Percentiles rank a stretch among this genome's conserved stretches.
phyloP scores from a whole-genome alignment of 1,140 invertebrate genomes.

The Bombus cullumanus region DNA sequence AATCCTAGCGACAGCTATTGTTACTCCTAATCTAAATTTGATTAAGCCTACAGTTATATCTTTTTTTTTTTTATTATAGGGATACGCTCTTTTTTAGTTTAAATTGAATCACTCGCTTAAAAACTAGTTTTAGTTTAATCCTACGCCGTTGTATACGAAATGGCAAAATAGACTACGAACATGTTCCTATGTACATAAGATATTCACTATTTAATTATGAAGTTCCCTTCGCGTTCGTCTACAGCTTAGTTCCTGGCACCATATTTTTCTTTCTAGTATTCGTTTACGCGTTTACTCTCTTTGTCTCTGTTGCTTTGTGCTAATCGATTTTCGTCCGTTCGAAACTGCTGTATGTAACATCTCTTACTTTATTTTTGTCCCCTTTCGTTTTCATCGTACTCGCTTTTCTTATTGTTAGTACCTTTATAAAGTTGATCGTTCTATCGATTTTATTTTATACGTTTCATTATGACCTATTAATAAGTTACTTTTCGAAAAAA shows the following conservation, averaged over 20 bases:
- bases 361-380: not conserved
- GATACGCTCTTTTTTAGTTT: not conserved
- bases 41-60: conserved; percentile 7
- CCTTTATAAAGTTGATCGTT: not conserved
- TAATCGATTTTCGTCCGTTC: conserved; percentile 31
- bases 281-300: not conserved
- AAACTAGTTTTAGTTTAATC: not conserved
- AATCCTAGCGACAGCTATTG: not conserved
- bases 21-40: not conserved
- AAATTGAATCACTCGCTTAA: conserved; percentile 14
- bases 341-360: not conserved
- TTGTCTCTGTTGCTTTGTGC: conserved; percentile 17
- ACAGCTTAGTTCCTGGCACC: not conserved
- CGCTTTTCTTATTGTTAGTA: not conserved
- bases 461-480: not conserved
- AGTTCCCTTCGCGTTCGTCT: not conserved
- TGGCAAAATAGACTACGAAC: conserved; percentile 16
- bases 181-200: not conserved
- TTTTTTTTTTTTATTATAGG: conserved; percentile 8
- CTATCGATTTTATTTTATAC: not conserved
- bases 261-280: not conserved
- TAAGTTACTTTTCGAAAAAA: not conserved
- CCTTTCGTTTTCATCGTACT: not conserved
- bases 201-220: not conserved
- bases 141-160: conserved; percentile 9